Evolutionary conservation across 2,888 invertebrate species (phyloP), one percentile per base, ranked within the genome.

Genomic region (Synanthedon myopaeformis): DNA sequence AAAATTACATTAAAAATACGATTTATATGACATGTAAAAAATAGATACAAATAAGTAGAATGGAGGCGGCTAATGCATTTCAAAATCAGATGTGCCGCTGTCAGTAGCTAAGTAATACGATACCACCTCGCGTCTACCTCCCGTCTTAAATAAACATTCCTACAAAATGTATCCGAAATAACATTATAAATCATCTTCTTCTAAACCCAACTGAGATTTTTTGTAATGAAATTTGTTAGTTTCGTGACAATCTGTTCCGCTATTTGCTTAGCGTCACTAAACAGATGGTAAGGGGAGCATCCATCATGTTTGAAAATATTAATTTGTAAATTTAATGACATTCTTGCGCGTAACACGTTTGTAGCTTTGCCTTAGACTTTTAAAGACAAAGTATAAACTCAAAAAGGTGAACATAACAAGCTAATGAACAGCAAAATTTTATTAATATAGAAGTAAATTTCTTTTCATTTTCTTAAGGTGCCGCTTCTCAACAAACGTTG

Each of bases 201-300:
- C 70, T 60, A 35, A 35, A 35, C 35, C 69, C 57, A 66, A 65
- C 66, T 60, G 60, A 62, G 62, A 62, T 75, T 81, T 84, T 84
- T 76, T 74, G 67, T 65, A 63, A 58, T 65, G 66, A 79, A 83
- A 85, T 86, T 82, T 81, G 84, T 86, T 79, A 82, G 76, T 82
- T 81, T 80, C 76, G 73, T 82, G 80, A 82, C 86, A 81, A 82
- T 83, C 85, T 82, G 87, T 87, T 87, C 84, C 86, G 87, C 81
- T 87, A 84, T 87, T 87, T 84, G 83, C 85, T 83, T 78, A 77
- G 73, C 69, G 76, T 81, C 72, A 58, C 73, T 67, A 79, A 83
- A 82, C 87, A 87, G 77, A 85, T 86, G 86, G 73, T 62, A 56
- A 60, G 58, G 10, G 51, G 50, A 51, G 48, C 55, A 56, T 85